A percentile compares a stretch with the other conserved stretches of the same genome.
Conservation (phyloP, 2,888 invertebrate species). For the Tipula unca region DNA sequence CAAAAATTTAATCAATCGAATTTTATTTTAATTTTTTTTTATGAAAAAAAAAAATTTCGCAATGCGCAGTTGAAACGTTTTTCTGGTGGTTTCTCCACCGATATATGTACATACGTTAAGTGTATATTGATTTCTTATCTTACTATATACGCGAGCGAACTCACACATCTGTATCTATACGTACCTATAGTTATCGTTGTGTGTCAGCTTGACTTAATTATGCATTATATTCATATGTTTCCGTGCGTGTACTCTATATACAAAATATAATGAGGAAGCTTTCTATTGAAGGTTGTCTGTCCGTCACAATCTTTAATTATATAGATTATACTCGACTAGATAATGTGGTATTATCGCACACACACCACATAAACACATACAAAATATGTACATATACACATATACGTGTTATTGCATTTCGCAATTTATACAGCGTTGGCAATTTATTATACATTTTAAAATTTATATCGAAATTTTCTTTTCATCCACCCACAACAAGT, state of each 20-base stretch:
- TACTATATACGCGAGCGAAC: background rate
- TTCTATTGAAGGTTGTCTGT: background rate
- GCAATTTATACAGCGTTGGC: background rate
- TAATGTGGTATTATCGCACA: background rate
- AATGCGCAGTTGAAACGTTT: background rate
- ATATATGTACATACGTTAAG: background rate
- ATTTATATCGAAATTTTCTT: background rate
- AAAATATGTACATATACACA: background rate
- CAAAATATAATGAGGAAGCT: background rate
- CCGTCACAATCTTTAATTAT: background rate
- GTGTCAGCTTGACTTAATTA: background rate
- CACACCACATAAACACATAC: background rate
- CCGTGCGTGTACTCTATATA: background rate
- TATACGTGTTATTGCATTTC: background rate
- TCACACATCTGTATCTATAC: too few relatives aligned
- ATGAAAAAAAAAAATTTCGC: background rate
- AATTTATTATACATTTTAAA: background rate
- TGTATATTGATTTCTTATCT: background rate
- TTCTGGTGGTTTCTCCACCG: background rate
- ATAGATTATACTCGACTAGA: background rate
- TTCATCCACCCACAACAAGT: background rate
- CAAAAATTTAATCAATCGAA: conserved; percentile 8
- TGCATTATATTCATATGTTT: background rate
- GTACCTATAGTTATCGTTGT: background rate
- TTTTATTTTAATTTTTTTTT: background rate